Conservation (phyloP, 2,888 invertebrate species). For the Eupithecia exiguata region DNA sequence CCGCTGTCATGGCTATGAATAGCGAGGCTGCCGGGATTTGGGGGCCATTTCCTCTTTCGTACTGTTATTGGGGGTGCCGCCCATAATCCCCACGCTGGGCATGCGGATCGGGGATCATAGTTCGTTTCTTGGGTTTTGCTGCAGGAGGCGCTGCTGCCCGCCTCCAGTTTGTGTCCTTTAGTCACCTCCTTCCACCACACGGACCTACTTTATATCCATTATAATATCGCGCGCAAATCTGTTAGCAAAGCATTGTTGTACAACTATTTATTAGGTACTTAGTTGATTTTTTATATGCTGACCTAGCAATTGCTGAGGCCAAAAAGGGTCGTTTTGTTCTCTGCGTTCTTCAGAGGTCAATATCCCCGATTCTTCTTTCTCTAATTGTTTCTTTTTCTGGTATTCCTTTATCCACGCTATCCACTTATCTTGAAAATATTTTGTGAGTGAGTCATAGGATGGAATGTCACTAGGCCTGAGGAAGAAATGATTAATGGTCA, state of each 20-base stretch:
- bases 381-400: background rate
- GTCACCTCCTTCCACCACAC: too few relatives aligned
- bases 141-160: too few relatives aligned
- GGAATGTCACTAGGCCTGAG: background rate
- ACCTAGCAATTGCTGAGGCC: background rate
- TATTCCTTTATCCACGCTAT: background rate
- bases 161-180: too few relatives aligned
- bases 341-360: background rate
- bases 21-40: too few relatives aligned
- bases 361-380: background rate
- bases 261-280: background rate
- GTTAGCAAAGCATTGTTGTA: background rate
- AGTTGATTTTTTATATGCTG: background rate
- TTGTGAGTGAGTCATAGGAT: background rate
- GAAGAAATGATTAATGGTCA: background rate
- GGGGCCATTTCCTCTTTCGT: too few relatives aligned
- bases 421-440: background rate
- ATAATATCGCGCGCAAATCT: background rate
- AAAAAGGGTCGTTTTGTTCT: background rate
- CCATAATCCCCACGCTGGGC: too few relatives aligned
- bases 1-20: too few relatives aligned
- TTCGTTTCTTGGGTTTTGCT: too few relatives aligned
- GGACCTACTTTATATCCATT: too few relatives aligned
- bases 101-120: too few relatives aligned
- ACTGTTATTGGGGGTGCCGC: too few relatives aligned